Base-by-base conservation (phyloP, 1,140 invertebrate species). In the Pseudomyrmex cubaensis region DNA sequence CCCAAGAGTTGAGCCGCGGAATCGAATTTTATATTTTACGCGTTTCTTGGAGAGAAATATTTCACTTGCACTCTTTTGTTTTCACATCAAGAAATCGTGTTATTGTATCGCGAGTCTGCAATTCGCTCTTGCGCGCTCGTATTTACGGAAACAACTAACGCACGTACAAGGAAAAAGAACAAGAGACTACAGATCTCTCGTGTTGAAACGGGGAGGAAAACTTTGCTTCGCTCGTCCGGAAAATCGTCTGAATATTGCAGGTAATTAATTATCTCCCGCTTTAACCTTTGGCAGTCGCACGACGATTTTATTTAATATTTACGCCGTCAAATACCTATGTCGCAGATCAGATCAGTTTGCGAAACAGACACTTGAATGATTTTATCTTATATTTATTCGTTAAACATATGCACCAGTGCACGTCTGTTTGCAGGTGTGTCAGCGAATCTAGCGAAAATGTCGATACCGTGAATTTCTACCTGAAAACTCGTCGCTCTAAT, bases 21-120 rank as follows among this genome's bases (percentile, higher is more conserved):
- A 88, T 77, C 85, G 83, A 87, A 88, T 84, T 87, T 87, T 78
- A 86, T 80, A 87, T 87, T 87, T 88, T 86, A 88, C 85, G 66
- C 64, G 74, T 84, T 35, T 35, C 85, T 76, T 67, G 75, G 17
- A 59, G 48, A 80, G 74, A 82, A 82, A 59, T 52, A 46, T 77
- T 63, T 73, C 69, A 64, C 54, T 69, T 52, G 46, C 52, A 15
- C 35, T 52, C 9, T 35, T 35, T 56, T 66, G 70, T 82, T 82
- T 76, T 61, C 54, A n/a, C 3, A 44, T 80, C 44, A 17, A 59
- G 22, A 10, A 54, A 10, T 2, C 35, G 35, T 22, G 44, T 59
- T 82, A 57, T 75, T 76, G 73, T 72, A 17, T 25, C 22, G 54
- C 67, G 17, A 46, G 35, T 22, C 10, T 20, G 44, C 69, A 54